These are phyloP conservation scores for Macrotus californicus DNA, from an alignment of 2,113 vertebrate genomes.

Conservation along the genomic window DNA sequence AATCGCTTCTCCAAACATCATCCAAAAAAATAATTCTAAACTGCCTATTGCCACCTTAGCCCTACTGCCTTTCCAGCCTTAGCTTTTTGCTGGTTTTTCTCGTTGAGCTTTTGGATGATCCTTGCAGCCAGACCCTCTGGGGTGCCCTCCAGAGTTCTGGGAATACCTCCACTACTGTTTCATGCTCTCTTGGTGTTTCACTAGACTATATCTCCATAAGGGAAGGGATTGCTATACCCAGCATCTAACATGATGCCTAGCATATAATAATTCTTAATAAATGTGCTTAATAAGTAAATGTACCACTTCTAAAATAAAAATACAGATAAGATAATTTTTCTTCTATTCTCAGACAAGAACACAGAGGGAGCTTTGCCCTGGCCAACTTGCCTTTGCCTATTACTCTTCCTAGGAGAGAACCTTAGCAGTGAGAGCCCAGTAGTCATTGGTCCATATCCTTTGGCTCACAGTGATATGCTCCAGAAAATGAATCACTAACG, in stretches of 20 bases:
- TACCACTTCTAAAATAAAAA: slow-evolving; percentile 20
- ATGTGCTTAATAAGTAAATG: neutral
- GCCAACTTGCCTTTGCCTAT: neutral
- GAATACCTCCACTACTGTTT: neutral
- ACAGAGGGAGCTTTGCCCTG: neutral
- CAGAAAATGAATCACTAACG: neutral
- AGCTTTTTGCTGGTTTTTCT: neutral
- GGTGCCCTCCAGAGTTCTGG: neutral
- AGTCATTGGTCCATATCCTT: neutral
- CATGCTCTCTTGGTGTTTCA: neutral
- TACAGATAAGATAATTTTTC: neutral
- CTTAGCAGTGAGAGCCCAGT: neutral
- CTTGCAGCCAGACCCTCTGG: neutral
- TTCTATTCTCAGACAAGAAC: neutral
- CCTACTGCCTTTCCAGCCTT: neutral
- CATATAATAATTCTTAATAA: neutral
- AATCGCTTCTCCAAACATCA: neutral
- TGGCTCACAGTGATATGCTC: neutral
- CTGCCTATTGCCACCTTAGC: neutral
- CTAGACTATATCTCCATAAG: neutral
- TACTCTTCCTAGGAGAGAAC: neutral
- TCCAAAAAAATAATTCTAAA: neutral
- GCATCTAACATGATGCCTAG: neutral
- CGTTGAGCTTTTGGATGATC: neutral
- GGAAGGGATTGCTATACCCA: neutral